These are phyloP conservation scores for Brachyptera putata DNA, from an alignment of 2,888 invertebrate species.

Conservation along the genomic window DNA sequence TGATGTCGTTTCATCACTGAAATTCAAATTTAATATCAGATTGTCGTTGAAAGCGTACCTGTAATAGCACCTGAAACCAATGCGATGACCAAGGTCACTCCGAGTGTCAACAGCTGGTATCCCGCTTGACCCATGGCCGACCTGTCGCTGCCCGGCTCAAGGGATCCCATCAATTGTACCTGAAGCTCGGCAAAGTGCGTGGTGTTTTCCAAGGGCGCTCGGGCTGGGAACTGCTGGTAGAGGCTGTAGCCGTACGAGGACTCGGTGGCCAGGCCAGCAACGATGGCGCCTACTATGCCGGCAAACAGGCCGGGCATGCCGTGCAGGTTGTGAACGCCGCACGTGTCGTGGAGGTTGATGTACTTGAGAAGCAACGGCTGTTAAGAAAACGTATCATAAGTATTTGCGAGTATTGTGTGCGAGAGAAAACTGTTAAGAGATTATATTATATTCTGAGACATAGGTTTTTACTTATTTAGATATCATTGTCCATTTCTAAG, in stretches of 20 bases:
- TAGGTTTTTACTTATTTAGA: too few relatives aligned
- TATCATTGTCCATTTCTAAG: too few relatives aligned
- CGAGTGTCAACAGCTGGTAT: conserved; percentile 70
- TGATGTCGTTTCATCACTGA: too few relatives aligned
- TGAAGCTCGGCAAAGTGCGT: conserved; percentile 30
- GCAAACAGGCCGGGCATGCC: conserved; percentile 91
- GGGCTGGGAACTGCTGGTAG: conserved; percentile 54
- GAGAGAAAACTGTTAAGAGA: too few relatives aligned
- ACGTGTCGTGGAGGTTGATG: conserved; percentile 72
- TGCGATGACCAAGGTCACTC: conserved; percentile 64
- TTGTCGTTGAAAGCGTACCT: too few relatives aligned
- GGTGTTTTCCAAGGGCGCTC: conserved; percentile 47
- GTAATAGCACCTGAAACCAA: conserved; percentile 68
- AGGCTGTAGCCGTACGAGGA: conserved; percentile 56
- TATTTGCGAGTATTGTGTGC: too few relatives aligned
- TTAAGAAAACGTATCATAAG: too few relatives aligned
- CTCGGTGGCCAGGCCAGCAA: conserved; percentile 66
- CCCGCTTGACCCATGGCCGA: conserved; percentile 66
- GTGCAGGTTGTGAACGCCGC: conserved; percentile 94
- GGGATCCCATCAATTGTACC: neutral
- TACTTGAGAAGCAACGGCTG: conserved; percentile 59
- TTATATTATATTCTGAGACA: too few relatives aligned
- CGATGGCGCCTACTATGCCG: conserved; percentile 71
- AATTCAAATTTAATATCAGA: too few relatives aligned
- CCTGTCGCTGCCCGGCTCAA: conserved; percentile 54